Percentiles rank a stretch among this genome's conserved stretches.
Conservation (phyloP, 2,888 invertebrate genomes). For the Neoascia interrupta region DNA sequence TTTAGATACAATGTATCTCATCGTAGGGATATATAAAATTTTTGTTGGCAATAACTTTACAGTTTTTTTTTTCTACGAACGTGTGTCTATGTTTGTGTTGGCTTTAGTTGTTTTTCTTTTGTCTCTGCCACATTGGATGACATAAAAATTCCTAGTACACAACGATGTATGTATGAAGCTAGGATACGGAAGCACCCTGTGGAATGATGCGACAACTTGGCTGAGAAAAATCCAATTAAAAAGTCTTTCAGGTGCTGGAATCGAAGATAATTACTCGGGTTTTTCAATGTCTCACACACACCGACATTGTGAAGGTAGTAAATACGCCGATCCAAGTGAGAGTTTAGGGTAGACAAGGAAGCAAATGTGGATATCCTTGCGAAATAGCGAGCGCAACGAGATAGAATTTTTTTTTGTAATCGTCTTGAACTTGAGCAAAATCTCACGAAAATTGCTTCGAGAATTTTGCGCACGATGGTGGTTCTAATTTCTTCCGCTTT, state of each 20-base stretch:
- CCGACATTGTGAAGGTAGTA: no score
- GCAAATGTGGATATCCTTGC: no score
- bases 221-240: conserved; percentile 71
- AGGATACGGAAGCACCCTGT: no score
- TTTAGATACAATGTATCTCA: conserved; percentile 47
- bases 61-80: conserved; percentile 6
- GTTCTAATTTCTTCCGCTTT: conserved; percentile 56
- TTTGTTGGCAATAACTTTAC: conserved; percentile 39
- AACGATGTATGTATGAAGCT: no score
- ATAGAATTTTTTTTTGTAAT: conserved; percentile 26
- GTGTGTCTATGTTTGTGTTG: no score
- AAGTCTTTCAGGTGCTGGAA: conserved; percentile 70
- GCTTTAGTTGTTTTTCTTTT: no score
- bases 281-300: conserved; percentile 44
- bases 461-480: conserved; percentile 44
- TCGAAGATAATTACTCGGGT: conserved; percentile 70
- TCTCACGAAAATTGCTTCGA: conserved; percentile 46
- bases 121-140: conserved; percentile 28
- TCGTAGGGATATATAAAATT: conserved; percentile 49
- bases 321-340: no score
- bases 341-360: no score
- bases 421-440: conserved; percentile 50
- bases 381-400: no score
- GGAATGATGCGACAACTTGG: conserved; percentile 65
- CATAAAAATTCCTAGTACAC: no score